Evolutionary conservation across 2,888 invertebrate species (phyloP).

Genomic region (Pseudococcus viburni): DNA sequence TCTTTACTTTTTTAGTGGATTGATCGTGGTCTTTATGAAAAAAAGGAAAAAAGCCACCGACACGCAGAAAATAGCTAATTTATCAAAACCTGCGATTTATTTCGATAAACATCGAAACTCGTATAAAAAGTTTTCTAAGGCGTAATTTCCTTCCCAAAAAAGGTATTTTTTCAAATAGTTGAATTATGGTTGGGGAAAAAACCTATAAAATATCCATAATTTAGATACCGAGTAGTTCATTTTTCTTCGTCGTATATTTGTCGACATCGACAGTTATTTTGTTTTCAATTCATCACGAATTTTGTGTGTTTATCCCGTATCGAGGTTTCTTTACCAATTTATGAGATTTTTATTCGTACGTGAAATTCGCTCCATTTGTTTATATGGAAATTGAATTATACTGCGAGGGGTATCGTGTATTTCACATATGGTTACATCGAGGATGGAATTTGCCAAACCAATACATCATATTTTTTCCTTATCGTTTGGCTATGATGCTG

Average conservation of each 20-base stretch:
- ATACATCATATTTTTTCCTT: not conserved
- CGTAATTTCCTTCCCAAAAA: not conserved
- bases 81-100: slow-evolving; percentile 11
- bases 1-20: not conserved
- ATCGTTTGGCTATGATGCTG: not conserved
- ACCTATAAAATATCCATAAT: not conserved
- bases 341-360: not conserved
- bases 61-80: not conserved
- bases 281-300: not conserved
- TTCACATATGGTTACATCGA: not conserved
- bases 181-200: not conserved
- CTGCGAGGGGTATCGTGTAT: not conserved
- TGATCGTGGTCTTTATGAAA: not conserved
- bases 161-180: no score
- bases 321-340: not conserved
- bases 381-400: not conserved
- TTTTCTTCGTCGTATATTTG: not conserved
- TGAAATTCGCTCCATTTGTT: not conserved
- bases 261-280: not conserved
- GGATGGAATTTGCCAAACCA: not conserved
- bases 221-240: not conserved
- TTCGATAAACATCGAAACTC: not conserved
- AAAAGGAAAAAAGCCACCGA: not conserved
- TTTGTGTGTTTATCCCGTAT: not conserved
- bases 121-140: not conserved